Evolutionary conservation across 35 echinoderm and acorn worm genomes (phyloP).

Genomic region (Ptychodera flava): DNA sequence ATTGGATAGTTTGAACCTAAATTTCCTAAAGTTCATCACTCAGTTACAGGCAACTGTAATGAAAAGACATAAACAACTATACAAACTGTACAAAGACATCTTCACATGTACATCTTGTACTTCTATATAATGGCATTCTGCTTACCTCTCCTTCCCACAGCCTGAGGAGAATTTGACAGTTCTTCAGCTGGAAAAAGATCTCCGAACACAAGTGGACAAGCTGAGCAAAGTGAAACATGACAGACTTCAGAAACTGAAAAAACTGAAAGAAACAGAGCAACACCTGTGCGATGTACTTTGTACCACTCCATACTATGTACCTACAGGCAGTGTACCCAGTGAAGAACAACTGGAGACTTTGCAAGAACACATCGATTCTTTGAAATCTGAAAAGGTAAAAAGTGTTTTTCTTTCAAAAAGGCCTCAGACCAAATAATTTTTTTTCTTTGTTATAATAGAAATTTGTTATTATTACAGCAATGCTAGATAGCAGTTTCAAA

Average conservation of each 20-base stretch:
- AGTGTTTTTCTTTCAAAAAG: too few species aligned
- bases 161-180: constrained; percentile 75
- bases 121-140: too few species aligned
- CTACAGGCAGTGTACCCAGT: constrained; percentile 75
- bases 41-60: too few species aligned
- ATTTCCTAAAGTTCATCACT: too few species aligned
- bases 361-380: constrained; percentile 76
- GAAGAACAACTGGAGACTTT: constrained; percentile 64
- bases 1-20: too few species aligned
- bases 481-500: too few species aligned
- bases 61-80: too few species aligned
- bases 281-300: constrained; percentile 74
- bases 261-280: constrained; percentile 73
- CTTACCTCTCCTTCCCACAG: constrained; percentile 12
- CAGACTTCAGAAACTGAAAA: constrained; percentile 48
- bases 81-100: too few species aligned
- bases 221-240: constrained; percentile 63
- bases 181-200: constrained; percentile 79
- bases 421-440: too few species aligned
- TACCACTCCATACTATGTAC: constrained; percentile 93
- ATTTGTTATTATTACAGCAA: too few species aligned
- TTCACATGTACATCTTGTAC: too few species aligned
- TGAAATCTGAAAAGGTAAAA: constrained; percentile 75
- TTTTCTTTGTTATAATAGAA: too few species aligned
- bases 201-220: constrained; percentile 66